phyloP scores from a whole-genome alignment of 2,113 vertebrate species.

The Heterotilapia buettikoferi region DNA sequence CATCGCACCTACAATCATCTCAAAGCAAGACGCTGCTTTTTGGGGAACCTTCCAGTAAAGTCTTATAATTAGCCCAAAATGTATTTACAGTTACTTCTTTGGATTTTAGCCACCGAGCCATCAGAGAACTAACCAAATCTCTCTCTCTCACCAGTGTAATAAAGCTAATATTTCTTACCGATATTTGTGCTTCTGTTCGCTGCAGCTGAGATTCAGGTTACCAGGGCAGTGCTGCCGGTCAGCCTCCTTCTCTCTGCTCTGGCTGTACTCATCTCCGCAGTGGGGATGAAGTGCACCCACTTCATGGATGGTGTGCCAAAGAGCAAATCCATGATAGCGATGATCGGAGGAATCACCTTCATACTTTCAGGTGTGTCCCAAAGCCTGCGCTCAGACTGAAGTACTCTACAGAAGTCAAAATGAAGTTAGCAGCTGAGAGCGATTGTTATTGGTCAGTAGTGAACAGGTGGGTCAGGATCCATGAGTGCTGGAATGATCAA shows the following conservation, averaged over 20 bases:
- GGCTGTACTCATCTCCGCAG: slow-evolving; percentile 70
- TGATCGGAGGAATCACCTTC: slow-evolving; percentile 79
- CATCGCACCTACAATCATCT: neutral
- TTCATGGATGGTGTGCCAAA: slow-evolving; percentile 77
- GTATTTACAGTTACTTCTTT: neutral
- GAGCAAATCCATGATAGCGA: slow-evolving; percentile 76
- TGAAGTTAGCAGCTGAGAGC: neutral
- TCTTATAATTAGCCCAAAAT: slow-evolving; percentile 10
- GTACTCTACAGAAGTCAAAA: neutral
- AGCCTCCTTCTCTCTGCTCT: slow-evolving; percentile 79
- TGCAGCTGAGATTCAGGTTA: slow-evolving; percentile 78
- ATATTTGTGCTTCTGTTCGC: neutral
- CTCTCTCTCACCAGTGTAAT: neutral
- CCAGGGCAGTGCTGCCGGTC: slow-evolving; percentile 81
- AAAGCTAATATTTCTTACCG: neutral
- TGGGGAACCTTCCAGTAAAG: slow-evolving; percentile 1
- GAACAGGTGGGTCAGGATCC: neutral
- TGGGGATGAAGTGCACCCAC: slow-evolving; percentile 89
- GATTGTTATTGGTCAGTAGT: neutral
- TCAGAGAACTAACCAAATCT: neutral
- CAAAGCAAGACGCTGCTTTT: neutral
- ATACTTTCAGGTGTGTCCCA: slow-evolving; percentile 76
- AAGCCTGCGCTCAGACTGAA: neutral
- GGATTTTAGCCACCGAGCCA: neutral
- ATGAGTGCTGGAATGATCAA: neutral